Evolutionary conservation across 1,140 invertebrate genomes (phyloP).

Genomic region (Temnothorax longispinosus): DNA sequence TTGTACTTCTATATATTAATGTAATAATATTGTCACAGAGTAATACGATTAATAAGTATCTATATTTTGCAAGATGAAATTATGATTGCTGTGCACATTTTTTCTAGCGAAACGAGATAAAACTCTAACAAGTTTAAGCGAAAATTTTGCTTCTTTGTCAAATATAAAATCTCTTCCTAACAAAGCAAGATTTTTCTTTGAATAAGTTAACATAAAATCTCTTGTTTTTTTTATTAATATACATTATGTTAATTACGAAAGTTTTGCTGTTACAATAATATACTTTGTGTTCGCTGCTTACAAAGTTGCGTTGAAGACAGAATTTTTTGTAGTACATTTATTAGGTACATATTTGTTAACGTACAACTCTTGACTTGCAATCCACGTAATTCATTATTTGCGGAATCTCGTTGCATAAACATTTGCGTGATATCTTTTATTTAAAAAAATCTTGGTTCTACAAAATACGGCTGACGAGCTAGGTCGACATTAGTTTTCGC

Average conservation of each 20-base stretch:
- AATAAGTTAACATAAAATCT: neutral
- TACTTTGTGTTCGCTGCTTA: neutral
- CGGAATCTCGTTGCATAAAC: constrained; percentile 19
- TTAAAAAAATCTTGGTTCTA: constrained; percentile 33
- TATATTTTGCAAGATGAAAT: neutral
- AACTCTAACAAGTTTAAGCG: neutral
- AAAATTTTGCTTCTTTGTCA: neutral
- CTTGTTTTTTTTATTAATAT: neutral
- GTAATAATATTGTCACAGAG: neutral
- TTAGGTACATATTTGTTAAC: neutral
- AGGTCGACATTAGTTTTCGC: constrained; percentile 14
- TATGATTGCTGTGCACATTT: neutral
- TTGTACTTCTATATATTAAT: neutral
- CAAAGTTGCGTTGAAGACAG: neutral
- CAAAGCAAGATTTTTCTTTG: neutral
- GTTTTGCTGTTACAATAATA: neutral
- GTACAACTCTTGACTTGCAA: neutral
- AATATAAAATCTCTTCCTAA: neutral
- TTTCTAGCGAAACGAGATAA: neutral
- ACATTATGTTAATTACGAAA: neutral
- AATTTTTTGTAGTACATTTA: constrained; percentile 1
- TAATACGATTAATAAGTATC: neutral
- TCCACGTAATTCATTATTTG: constrained; percentile 32
- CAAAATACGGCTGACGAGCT: neutral
- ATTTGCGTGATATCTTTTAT: neutral